A percentile compares a stretch with the other conserved stretches of the same genome.
Conservation (phyloP, 2,113 vertebrate species). For the Reinhardtius hippoglossoides region DNA sequence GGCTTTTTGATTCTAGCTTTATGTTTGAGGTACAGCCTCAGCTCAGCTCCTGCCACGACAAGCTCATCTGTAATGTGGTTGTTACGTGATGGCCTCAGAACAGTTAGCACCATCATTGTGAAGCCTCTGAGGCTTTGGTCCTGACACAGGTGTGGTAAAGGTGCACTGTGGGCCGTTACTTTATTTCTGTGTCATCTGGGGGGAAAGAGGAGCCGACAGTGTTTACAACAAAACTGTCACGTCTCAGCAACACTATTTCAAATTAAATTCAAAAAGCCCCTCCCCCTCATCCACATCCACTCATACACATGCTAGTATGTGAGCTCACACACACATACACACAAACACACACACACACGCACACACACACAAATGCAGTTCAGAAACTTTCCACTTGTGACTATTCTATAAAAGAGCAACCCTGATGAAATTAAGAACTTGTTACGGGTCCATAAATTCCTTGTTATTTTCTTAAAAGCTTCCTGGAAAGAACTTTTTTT, state of each 20-base stretch:
- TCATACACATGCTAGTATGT: conserved; percentile 57
- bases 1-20: conserved; percentile 80
- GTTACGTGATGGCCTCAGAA: conserved; percentile 50
- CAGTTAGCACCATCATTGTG: conserved; percentile 76
- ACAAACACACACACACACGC: neutral
- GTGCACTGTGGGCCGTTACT: conserved; percentile 38
- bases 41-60: conserved; percentile 55
- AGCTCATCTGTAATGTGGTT: conserved; percentile 55
- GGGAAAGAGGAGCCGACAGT: conserved; percentile 50
- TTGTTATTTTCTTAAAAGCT: neutral
- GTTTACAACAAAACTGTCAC: conserved; percentile 67
- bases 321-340: conserved; percentile 46
- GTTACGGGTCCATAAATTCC: conserved; percentile 9
- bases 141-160: conserved; percentile 43
- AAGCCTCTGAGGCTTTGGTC: conserved; percentile 55
- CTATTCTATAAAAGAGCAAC: conserved; percentile 58
- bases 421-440: conserved; percentile 50
- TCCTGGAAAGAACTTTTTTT: neutral
- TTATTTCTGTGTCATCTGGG: conserved; percentile 36
- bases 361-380: neutral
- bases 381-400: conserved; percentile 36
- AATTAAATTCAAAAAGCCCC: conserved; percentile 47
- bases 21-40: conserved; percentile 74
- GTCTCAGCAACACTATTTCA: conserved; percentile 58
- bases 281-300: conserved; percentile 28